A percentile compares a stretch with the other conserved stretches of the same genome.
Conservation (phyloP, 2,888 invertebrate genomes). For the Eupithecia inturbata region DNA sequence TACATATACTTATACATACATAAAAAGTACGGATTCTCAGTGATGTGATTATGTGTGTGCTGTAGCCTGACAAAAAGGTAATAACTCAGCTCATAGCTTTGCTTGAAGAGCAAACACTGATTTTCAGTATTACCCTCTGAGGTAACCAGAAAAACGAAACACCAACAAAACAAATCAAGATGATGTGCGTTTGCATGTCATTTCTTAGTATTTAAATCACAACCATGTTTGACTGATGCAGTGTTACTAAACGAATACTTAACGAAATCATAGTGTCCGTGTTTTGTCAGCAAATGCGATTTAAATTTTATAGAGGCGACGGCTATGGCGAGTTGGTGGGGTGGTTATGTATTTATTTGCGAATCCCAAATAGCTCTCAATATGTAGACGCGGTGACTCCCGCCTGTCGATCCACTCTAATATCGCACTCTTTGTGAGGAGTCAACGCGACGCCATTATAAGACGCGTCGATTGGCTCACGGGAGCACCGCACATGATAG, state of each 20-base stretch:
- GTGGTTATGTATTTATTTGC: conserved; percentile 82
- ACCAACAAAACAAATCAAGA: too few species aligned
- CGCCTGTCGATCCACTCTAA: conserved; percentile 81
- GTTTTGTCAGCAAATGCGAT: conserved; percentile 72
- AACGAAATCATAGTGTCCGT: conserved; percentile 66
- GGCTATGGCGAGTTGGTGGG: conserved; percentile 68
- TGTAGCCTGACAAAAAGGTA: too few species aligned
- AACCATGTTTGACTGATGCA: too few species aligned
- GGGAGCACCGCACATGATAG: conserved; percentile 75
- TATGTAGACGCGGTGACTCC: conserved; percentile 79
- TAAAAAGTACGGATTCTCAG: too few species aligned
- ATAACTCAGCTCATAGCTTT: too few species aligned
- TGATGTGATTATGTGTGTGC: too few species aligned
- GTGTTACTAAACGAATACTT: conserved; percentile 44
- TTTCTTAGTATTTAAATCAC: too few species aligned
- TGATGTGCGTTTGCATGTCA: too few species aligned
- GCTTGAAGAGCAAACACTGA: too few species aligned
- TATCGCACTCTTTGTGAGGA: conserved; percentile 76
- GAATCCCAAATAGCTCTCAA: conserved; percentile 82
- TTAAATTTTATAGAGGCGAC: conserved; percentile 75
- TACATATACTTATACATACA: too few species aligned
- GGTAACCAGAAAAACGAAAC: too few species aligned
- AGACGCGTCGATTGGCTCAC: conserved; percentile 75
- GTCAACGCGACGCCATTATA: conserved; percentile 77
- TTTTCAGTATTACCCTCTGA: too few species aligned